A percentile compares a stretch with the other conserved stretches of the same genome.
phyloP scores from a whole-genome alignment of 2,113 vertebrate genomes.

The Lethenteron reissneri region DNA sequence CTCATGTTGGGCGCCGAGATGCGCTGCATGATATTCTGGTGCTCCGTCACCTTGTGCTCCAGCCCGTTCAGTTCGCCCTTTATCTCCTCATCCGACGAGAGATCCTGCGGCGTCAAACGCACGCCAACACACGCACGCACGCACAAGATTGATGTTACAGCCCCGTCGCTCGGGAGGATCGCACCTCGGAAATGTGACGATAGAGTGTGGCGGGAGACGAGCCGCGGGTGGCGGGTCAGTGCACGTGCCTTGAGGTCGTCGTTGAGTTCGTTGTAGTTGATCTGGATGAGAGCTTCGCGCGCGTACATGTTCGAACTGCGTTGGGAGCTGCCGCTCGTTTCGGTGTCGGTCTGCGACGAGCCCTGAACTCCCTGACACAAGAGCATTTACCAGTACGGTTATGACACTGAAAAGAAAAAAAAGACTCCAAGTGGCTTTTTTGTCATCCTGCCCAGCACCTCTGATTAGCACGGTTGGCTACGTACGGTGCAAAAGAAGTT shows the following conservation, averaged over 20 bases:
- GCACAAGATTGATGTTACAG: not conserved
- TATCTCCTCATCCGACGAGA: not conserved
- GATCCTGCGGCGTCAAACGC: not conserved
- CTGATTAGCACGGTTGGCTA: too few species aligned
- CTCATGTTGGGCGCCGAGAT: constrained; percentile 53
- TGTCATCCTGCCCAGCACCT: too few species aligned
- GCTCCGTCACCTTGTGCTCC: constrained; percentile 22
- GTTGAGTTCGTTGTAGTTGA: constrained; percentile 45
- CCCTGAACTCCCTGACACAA: too few species aligned
- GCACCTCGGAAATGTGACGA: too few species aligned
- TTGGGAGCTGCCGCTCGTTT: not conserved
- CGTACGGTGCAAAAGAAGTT: too few species aligned
- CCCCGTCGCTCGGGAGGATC: too few species aligned
- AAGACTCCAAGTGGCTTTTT: too few species aligned
- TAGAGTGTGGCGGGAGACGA: too few species aligned
- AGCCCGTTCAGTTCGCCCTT: constrained; percentile 18
- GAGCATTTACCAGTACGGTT: too few species aligned
- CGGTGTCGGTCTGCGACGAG: not conserved
- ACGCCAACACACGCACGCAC: not conserved
- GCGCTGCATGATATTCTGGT: constrained; percentile 28
- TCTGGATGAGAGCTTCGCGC: constrained; percentile 35
- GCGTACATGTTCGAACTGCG: constrained; percentile 31
- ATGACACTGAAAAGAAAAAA: too few species aligned
- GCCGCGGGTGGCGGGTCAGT: too few species aligned
- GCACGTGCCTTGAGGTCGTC: constrained; percentile 28